phyloP scores from a whole-genome alignment of 2,113 vertebrate genomes.

The Butastur rufipennis region DNA sequence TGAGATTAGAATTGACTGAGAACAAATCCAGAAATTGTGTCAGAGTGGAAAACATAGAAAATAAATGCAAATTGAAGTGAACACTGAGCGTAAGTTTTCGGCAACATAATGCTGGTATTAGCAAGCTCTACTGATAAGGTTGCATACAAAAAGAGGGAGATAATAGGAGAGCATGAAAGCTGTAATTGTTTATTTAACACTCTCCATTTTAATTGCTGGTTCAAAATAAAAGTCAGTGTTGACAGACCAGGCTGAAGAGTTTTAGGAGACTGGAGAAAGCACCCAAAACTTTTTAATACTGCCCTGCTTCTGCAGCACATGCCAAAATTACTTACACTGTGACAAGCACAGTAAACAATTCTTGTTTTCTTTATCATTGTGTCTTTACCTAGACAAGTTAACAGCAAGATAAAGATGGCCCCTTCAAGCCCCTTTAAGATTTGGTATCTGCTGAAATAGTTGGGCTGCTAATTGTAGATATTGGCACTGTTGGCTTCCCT shows the following conservation, averaged over 20 bases:
- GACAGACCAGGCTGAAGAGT: background rate
- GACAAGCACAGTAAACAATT: background rate
- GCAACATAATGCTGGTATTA: background rate
- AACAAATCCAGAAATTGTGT: background rate
- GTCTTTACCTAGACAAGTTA: background rate
- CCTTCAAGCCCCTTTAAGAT: background rate
- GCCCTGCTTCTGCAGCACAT: background rate
- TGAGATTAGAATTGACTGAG: background rate
- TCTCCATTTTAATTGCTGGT: background rate
- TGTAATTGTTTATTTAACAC: background rate
- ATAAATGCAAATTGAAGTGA: background rate
- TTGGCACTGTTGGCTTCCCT: fast-evolving
- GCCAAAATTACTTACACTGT: background rate
- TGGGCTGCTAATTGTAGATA: background rate
- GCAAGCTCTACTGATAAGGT: background rate
- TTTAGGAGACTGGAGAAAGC: background rate
- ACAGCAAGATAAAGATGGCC: background rate
- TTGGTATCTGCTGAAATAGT: background rate
- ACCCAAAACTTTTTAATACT: background rate
- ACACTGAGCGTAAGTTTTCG: background rate
- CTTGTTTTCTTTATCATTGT: background rate
- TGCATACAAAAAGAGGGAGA: background rate
- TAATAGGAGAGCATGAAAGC: background rate
- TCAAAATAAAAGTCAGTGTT: background rate
- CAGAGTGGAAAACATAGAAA: background rate